Conservation (phyloP, 2,888 invertebrate genomes). For the Nebria salina region DNA sequence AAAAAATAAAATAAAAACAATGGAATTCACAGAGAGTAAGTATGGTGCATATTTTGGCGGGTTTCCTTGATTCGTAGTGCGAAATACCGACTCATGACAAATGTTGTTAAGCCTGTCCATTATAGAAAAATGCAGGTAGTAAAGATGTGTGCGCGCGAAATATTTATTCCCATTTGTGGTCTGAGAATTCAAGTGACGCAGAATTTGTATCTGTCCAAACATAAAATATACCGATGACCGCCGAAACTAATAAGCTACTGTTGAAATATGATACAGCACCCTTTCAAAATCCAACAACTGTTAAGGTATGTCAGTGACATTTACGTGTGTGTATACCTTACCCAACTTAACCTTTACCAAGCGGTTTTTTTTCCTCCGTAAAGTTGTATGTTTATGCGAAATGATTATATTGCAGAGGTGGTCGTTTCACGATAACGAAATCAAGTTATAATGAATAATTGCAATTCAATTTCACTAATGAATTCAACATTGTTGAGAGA, state of each 20-base stretch:
- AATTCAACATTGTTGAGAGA: slow-evolving; percentile 10
- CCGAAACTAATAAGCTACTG: slow-evolving; percentile 1
- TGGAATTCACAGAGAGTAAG: neutral
- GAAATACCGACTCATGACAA: neutral
- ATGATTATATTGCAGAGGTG: slow-evolving; percentile 8
- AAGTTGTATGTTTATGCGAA: neutral
- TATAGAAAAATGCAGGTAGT: slow-evolving; percentile 1
- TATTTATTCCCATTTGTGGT: neutral
- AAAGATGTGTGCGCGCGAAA: slow-evolving; percentile 1
- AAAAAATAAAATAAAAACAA: neutral
- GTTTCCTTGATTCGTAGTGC: slow-evolving; percentile 1
- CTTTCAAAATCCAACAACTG: neutral
- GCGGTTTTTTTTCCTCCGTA: neutral
- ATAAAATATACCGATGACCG: neutral
- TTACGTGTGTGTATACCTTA: slow-evolving; percentile 16
- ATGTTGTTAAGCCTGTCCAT: neutral
- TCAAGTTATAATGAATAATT: slow-evolving; percentile 16
- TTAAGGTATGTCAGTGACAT: slow-evolving; percentile 17
- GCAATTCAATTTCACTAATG: slow-evolving; percentile 18
- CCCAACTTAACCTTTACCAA: slow-evolving; percentile 5
- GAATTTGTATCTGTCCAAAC: slow-evolving; percentile 1
- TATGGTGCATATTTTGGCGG: neutral
- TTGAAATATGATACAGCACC: neutral
- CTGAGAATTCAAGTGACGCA: neutral
- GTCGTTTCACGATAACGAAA: slow-evolving; percentile 14